Evolutionary conservation across 1,140 invertebrate genomes (phyloP), one percentile per base, ranked within the genome.

Genomic region (Drosophila mayri): DNA sequence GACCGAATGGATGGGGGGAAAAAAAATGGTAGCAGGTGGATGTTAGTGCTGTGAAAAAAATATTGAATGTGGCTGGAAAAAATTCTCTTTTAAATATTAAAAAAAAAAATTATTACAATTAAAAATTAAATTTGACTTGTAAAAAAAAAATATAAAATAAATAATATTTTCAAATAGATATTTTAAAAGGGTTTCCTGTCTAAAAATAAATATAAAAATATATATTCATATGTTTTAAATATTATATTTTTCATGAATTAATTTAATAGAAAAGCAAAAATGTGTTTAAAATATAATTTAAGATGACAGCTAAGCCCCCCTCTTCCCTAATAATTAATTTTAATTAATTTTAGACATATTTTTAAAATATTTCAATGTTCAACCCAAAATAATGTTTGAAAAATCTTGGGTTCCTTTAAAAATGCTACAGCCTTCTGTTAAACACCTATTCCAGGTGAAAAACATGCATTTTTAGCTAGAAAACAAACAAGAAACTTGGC

Each of bases 1-100:
- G 70, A 73, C 70, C 37, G 10, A 20, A 55, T 52, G 49, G n/a
- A n/a, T n/a, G n/a, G n/a, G 40, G 10, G 10, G 16, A 18, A 58
- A 43, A 28, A 50, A n/a, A n/a, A n/a, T 6, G 57, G 41, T 18
- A 46, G 16, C 20, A 35, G 16, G 28, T 66, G 28, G 30, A 28
- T n/a, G 18, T 20, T 16, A 65, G 62, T 43, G 62, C 9, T 65
- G 62, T 62, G 62, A 11, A 12, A 12, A 20, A 16, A 37, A 16
- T 22, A 10, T 9, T 9, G 14, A 32, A 54, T 54, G 32, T 20
- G 32, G 3, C n/a, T 52, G 0, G 8, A 12, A 22, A 22, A 12
- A 44, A 1, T 43, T 20, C 1, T 11, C 10, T 43, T 6, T 44
- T 12, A 20, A 10, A 32, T 35, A 52, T 22, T 20, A 14, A 20